A percentile compares a stretch with the other conserved stretches of the same genome.
These are phyloP conservation scores for Parotia lawesii DNA, from an alignment of 2,113 vertebrate species.

Conservation along the genomic window DNA sequence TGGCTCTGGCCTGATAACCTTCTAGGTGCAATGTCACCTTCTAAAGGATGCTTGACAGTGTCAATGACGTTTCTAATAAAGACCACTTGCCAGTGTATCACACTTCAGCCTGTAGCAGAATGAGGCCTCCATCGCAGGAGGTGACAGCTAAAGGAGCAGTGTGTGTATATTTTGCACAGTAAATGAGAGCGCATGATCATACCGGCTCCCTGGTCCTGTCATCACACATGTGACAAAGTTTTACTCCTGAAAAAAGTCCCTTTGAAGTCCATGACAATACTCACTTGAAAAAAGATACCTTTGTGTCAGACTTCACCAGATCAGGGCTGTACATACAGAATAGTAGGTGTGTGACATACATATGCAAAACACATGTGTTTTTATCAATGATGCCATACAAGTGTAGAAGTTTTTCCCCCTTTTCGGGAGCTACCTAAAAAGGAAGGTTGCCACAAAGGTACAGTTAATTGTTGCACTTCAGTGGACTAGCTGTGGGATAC, in stretches of 20 bases:
- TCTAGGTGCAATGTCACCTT: conserved; percentile 47
- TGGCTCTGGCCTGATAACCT: conserved; percentile 60
- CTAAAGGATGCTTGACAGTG: conserved; percentile 40
- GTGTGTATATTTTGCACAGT: background rate
- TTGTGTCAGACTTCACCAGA: background rate
- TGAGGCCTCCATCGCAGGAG: background rate
- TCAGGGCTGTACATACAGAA: background rate
- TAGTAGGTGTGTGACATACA: background rate
- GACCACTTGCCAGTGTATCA: conserved; percentile 24
- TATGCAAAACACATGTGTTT: background rate
- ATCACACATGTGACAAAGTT: background rate
- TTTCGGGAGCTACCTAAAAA: background rate
- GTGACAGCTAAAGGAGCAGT: background rate
- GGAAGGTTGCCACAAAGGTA: background rate
- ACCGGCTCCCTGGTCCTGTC: background rate
- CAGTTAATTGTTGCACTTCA: background rate
- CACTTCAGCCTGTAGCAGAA: background rate
- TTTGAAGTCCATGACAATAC: background rate
- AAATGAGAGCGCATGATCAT: background rate
- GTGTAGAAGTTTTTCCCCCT: background rate
- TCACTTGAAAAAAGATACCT: background rate
- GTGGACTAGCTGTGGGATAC: background rate
- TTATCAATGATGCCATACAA: background rate
- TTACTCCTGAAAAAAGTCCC: background rate
- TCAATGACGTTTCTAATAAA: conserved; percentile 48